Conservation (phyloP, 2,888 invertebrate genomes). For the Tanytarsus gracilentus region DNA sequence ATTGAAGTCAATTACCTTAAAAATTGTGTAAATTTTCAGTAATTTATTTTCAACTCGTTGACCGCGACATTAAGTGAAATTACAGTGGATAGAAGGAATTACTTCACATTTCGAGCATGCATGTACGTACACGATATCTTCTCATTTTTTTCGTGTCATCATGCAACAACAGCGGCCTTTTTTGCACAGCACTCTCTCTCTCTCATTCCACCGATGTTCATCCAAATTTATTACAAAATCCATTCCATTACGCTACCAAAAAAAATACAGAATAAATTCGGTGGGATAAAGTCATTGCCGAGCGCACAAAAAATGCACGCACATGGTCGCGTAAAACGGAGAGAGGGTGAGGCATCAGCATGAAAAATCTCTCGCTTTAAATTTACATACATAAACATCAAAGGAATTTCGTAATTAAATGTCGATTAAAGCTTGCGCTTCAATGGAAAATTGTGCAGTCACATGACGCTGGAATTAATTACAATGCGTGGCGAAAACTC, state of each 20-base stretch:
- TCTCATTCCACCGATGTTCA: slow-evolving; percentile 10
- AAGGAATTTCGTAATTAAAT: slow-evolving; percentile 8
- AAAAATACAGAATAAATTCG: not conserved
- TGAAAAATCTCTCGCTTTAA: not conserved
- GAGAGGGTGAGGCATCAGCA: not conserved
- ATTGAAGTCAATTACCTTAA: too few species aligned
- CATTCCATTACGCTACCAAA: not conserved
- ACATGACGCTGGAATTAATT: not conserved
- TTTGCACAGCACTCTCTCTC: slow-evolving; percentile 5
- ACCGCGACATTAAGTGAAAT: too few species aligned
- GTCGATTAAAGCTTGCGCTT: slow-evolving; percentile 9
- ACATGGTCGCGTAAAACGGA: not conserved
- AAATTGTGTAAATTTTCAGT: too few species aligned
- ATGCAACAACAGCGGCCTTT: slow-evolving; percentile 1
- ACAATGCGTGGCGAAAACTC: not conserved
- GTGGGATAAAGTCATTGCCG: slow-evolving; percentile 2
- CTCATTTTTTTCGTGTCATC: not conserved
- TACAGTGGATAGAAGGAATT: too few species aligned
- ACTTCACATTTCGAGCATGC: too few species aligned
- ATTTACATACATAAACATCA: slow-evolving; percentile 13
- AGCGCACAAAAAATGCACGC: not conserved
- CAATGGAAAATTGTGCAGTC: slow-evolving; percentile 3
- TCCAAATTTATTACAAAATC: slow-evolving; percentile 14
- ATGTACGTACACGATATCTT: too few species aligned
- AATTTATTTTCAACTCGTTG: too few species aligned